Evolutionary conservation across 1,140 invertebrate genomes (phyloP), one percentile per base, ranked within the genome.

Genomic region (Tenebrio molitor): DNA sequence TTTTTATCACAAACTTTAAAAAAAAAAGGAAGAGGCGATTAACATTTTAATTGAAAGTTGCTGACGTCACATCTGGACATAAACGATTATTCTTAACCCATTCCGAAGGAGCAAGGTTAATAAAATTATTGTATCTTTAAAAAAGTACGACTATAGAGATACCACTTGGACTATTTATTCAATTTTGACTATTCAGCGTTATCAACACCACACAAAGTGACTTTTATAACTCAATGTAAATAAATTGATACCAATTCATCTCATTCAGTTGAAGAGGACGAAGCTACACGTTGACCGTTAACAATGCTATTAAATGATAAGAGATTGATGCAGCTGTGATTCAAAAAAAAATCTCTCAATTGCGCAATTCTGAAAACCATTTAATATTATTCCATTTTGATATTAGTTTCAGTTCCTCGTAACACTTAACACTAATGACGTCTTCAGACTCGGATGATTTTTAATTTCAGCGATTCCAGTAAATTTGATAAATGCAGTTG

Each of bases 191-290:
- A 10, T 53, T 53, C 16, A 21, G n/a, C 14, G 8, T 53, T 53
- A 53, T 53, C 46, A 53, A 39, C 12, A 39, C 36, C 36, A 53
- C n/a, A 58, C 23, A 58, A 58, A 8, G 25, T 10, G n/a, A 12
- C 8, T 29, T 29, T 29, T 29, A 29, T 29, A 29, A 29, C 25
- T 8, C 8, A 29, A 29, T 29, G 25, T 29, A n/a, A 19, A 50
- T 21, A 19, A 50, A 50, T 50, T 50, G 44, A 16, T n/a, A 50
- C 25, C 29, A 58, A 58, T 58, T 58, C 29, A 15, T 10, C 23
- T 58, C 50, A 58, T 58, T 25, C 23, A 50, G 12, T 7, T 58
- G 50, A 29, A 58, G 23, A 58, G 23, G 10, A 58, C 15, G 23
- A 33, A 25, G 23, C 19, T 50, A 21, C 19, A 50, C 2, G 16